These are phyloP conservation scores for Epinephelus moara DNA, from an alignment of 2,113 vertebrate species.

Conservation along the genomic window DNA sequence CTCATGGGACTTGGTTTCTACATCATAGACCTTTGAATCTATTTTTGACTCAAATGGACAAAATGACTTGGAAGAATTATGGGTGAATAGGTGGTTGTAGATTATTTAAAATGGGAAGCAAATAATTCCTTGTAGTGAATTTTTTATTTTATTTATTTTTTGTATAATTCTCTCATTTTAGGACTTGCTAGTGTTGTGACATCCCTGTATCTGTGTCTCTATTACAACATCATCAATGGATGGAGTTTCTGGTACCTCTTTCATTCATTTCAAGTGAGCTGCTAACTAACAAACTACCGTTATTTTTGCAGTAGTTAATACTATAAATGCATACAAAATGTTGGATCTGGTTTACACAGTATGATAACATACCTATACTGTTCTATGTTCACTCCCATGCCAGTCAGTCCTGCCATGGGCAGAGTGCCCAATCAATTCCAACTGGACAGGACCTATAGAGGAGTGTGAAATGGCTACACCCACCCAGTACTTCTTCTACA, in stretches of 20 bases:
- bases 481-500: constrained; percentile 97
- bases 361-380: background rate
- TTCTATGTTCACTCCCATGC: constrained; percentile 40
- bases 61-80: background rate
- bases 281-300: background rate
- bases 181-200: constrained; percentile 91
- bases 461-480: constrained; percentile 90
- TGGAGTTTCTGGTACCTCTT: constrained; percentile 99
- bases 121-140: background rate
- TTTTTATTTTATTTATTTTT: background rate
- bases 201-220: constrained; percentile 92
- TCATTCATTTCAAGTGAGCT: constrained; percentile 94
- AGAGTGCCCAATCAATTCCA: constrained; percentile 88
- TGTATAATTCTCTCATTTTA: constrained; percentile 56
- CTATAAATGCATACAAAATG: background rate
- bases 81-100: background rate
- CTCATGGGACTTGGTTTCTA: background rate
- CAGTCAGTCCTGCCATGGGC: constrained; percentile 93
- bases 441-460: constrained; percentile 85
- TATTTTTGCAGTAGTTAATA: background rate
- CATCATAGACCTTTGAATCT: background rate
- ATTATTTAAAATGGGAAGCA: background rate
- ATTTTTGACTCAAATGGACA: background rate
- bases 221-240: constrained; percentile 95
- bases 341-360: background rate